These are phyloP conservation scores for Notarius quadriscutis DNA, from an alignment of 2,113 vertebrate genomes.

Conservation along the genomic window DNA sequence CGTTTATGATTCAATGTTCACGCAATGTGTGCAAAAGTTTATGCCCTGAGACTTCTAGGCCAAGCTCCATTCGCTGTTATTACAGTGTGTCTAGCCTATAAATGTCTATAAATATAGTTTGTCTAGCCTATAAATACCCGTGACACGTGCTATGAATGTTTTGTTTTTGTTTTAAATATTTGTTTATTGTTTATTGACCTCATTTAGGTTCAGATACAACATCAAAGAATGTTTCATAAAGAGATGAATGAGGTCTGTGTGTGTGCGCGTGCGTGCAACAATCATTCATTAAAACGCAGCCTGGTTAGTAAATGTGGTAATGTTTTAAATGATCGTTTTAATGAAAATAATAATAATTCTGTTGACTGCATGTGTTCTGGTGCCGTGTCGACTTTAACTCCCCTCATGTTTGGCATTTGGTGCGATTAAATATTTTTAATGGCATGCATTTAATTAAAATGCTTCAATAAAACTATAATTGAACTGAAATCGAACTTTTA, in stretches of 20 bases:
- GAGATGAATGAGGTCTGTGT: not conserved
- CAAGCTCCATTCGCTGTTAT: not conserved
- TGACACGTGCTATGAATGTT: too few species aligned
- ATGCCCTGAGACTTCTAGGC: not conserved
- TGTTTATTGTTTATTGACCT: not conserved
- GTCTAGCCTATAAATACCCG: too few species aligned
- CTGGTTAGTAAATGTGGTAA: too few species aligned
- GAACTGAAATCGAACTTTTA: conserved; percentile 29
- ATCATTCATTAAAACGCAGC: too few species aligned
- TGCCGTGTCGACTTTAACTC: not conserved
- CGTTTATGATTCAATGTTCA: not conserved
- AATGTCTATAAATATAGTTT: too few species aligned
- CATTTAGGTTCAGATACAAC: not conserved
- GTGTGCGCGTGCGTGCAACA: not conserved
- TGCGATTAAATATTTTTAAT: conserved; percentile 8
- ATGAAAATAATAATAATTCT: not conserved
- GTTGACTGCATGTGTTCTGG: not conserved
- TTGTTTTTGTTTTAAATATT: too few species aligned
- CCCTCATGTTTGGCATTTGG: not conserved
- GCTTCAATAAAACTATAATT: not conserved
- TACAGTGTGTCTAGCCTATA: not conserved
- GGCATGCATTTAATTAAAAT: not conserved
- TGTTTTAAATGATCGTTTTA: too few species aligned
- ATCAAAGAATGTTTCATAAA: too few species aligned
- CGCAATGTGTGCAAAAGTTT: not conserved